These are phyloP conservation scores for Pegoplata infirma DNA, from an alignment of 2,888 invertebrate genomes.

Conservation along the genomic window DNA sequence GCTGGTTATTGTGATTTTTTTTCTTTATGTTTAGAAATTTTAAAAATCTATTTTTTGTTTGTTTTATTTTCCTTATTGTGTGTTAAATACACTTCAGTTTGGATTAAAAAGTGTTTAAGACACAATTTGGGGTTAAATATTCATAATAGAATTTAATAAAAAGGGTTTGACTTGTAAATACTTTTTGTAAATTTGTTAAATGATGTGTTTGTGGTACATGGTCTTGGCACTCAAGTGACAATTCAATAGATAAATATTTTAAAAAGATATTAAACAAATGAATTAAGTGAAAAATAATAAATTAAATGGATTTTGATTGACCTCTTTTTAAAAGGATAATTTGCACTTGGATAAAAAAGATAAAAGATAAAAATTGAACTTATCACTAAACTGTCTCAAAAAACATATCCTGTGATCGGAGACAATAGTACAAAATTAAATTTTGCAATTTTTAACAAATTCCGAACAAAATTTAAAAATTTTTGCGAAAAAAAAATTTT, in stretches of 20 bases:
- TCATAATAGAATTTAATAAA: slow-evolving; percentile 55
- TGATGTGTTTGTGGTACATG: slow-evolving; percentile 30
- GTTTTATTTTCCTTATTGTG: too few relatives aligned
- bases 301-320: background rate
- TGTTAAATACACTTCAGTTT: slow-evolving; percentile 63
- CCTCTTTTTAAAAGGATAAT: background rate
- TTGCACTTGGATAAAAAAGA: too few relatives aligned
- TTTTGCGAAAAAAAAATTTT: too few relatives aligned
- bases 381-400: too few relatives aligned
- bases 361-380: too few relatives aligned
- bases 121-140: slow-evolving; percentile 60
- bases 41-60: slow-evolving; percentile 19
- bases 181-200: slow-evolving; percentile 35
- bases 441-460: too few relatives aligned
- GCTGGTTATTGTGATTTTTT: slow-evolving; percentile 26
- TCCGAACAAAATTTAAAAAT: too few relatives aligned
- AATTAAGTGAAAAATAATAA: slow-evolving; percentile 1
- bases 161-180: slow-evolving; percentile 53
- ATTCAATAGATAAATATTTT: slow-evolving; percentile 51
- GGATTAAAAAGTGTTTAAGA: slow-evolving; percentile 60
- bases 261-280: slow-evolving; percentile 51
- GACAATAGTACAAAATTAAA: too few relatives aligned
- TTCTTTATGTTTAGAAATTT: slow-evolving; percentile 18
- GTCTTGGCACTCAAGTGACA: slow-evolving; percentile 55
- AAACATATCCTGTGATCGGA: too few relatives aligned